Evolutionary conservation across 2,113 vertebrate species (phyloP), one percentile per base, ranked within the genome.

Genomic region (Muscicapa adusta): DNA sequence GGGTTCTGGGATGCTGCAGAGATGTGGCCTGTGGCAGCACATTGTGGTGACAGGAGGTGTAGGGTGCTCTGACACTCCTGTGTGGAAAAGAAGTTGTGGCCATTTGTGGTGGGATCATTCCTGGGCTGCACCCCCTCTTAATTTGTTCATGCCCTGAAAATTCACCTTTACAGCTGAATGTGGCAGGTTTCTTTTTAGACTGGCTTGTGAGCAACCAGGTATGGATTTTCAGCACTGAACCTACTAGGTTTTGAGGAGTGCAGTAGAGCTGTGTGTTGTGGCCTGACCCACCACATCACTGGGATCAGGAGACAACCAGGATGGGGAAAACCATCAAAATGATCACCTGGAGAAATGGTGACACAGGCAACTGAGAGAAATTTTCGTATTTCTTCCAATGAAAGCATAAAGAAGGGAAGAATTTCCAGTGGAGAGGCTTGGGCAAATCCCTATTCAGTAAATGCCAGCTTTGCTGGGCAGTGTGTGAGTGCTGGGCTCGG

Each of bases 311-410:
- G 53, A 65, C 31, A 63, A 11, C 18, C 0, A 5, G 63, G 54
- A 42, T 38, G 25, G 53, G 24, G 8, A 34, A 34, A 70, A 22
- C 43, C 14, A 0, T 18, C 0, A 0, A n/a, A 70, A 45, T 43
- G 14, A 8, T 42, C n/a, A 3, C 4, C 9, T 51, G 79, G 40
- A 79, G 43, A 38, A 88, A 45, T 22, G 84, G 63, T 53, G 40
- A 12, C 38, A 54, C 45, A 51, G 57, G 60, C 10, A 29, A 47
- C 23, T 24, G 45, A 51, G 74, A 48, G 14, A 24, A 86, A 56
- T 24, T 5, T 26, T 71, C 71, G 10, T 36, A 19, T 88, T 90
- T 92, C 48, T 81, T 79, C 26, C 40, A 53, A 20, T 31, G 76
- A 70, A 79, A 83, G 22, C 48, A 51, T 25, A 19, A 45, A 74